Evolutionary conservation across 2,113 vertebrate species (phyloP).

Genomic region (Herpetotheres cachinnans): DNA sequence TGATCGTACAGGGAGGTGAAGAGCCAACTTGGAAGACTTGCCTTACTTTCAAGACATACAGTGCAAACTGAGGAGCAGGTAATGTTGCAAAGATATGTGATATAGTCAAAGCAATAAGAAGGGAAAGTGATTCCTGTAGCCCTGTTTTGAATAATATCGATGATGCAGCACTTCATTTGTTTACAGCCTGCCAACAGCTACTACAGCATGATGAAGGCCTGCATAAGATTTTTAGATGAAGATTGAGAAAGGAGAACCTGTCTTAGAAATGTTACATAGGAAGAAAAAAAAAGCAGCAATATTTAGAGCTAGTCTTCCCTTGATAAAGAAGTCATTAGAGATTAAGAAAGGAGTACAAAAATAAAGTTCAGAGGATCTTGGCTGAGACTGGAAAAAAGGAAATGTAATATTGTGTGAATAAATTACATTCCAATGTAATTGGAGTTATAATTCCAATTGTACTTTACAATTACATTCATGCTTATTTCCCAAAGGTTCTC

Average conservation of each 20-base stretch:
- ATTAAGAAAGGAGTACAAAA: not conserved
- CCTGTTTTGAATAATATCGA: not conserved
- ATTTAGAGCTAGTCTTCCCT: not conserved
- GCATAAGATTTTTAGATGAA: not conserved
- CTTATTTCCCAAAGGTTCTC: constrained; percentile 26
- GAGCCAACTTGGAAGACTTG: not conserved
- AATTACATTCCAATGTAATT: constrained; percentile 13
- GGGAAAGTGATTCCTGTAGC: not conserved
- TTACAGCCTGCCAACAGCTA: not conserved
- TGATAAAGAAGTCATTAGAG: not conserved
- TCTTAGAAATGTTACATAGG: not conserved
- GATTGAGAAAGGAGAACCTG: not conserved
- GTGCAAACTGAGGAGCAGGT: not conserved
- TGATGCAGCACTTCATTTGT: not conserved
- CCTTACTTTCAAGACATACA: not conserved
- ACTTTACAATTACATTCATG: not conserved
- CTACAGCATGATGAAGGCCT: not conserved
- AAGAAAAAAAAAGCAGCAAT: not conserved
- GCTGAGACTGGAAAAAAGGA: not conserved
- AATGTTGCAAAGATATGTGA: not conserved
- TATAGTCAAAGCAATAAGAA: not conserved
- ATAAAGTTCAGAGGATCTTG: not conserved
- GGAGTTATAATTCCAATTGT: not conserved
- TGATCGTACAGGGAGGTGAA: not conserved
- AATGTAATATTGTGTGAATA: not conserved